Evolutionary conservation across 2,797 vertebrate genomes (phyloP).

Genomic region (Okamejei kenojei): DNA sequence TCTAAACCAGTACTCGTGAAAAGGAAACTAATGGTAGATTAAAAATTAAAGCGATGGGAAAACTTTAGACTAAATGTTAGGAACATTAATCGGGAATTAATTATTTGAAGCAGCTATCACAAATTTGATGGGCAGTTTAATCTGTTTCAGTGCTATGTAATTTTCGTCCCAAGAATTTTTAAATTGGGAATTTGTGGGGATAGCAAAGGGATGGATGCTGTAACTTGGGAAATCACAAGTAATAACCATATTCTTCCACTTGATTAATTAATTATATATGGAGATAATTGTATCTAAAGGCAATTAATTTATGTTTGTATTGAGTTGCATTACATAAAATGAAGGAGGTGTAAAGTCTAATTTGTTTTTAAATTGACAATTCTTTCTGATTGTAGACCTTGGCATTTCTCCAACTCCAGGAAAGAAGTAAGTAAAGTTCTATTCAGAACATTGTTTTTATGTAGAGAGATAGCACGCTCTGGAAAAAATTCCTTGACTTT

Average conservation of each 20-base stretch:
- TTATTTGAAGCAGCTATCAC: neutral
- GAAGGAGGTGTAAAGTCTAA: neutral
- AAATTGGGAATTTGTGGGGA: too few species aligned
- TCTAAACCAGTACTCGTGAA: neutral
- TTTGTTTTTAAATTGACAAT: conserved; percentile 32
- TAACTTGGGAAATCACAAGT: neutral
- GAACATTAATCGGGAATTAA: too few species aligned
- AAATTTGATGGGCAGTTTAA: neutral
- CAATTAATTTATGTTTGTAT: neutral
- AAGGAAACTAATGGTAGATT: neutral
- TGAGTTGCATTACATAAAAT: neutral
- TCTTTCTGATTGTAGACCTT: conserved; percentile 70
- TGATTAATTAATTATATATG: neutral
- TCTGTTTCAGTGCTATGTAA: neutral
- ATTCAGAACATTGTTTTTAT: neutral
- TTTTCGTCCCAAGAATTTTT: too few species aligned
- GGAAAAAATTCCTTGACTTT: too few species aligned
- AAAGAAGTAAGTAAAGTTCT: conserved; percentile 81
- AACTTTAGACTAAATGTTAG: neutral
- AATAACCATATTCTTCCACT: neutral
- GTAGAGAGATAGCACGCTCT: too few species aligned
- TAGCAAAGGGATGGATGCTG: too few species aligned
- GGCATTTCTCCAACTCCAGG: conserved; percentile 76
- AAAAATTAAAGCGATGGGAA: neutral
- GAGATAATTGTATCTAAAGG: neutral